Base-by-base conservation (phyloP, 2,888 invertebrate species). In the Machimus rusticus region DNA sequence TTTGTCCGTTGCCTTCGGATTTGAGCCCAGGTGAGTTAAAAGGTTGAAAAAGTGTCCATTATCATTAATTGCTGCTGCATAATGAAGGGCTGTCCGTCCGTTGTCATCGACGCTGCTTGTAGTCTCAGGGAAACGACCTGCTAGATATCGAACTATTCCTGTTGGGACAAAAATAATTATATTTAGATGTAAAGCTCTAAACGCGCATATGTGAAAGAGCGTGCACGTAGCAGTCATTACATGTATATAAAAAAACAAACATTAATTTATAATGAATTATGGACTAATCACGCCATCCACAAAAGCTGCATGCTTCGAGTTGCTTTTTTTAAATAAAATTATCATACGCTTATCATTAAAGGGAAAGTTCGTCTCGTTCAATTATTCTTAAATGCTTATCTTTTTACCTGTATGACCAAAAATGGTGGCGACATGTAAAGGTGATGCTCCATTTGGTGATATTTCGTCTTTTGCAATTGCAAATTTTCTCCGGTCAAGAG, bases 1-100 rank as follows among this genome's bases (percentile, higher is more conserved):
- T 92, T 96, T 97, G 93, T 98, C 98, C 89, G 95, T 94, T 86
- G 95, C 94, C 90, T 96, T 95, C 2, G 96, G 95, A 93, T 98
- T 97, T 51, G 97, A 97, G 82, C 98, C 98, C 87, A 98, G 94
- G 91, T 97, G 97, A 89, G 96, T 94, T 84, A 98, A 93, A 86
- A 98, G 94, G 92, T 97, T 97, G 92, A 96, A 98, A 91, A 97
- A 97, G 91, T 97, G 97, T 0, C 97, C 97, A 91, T 98, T 98
- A 90, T 98, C 97, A 66, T 95, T 95, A 87, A 97, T 93, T 14
- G 96, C 95, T 3, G 97, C 97, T 1, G 98, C 97, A 91, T 98
- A 98, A 93, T 98, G 98, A 89, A 98, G 93, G 0, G 98, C 95
- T n/a, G 97, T 97, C 90, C 97, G 94, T 77, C 96, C 97, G 91